These are phyloP conservation scores for Odontamblyopus rebecca DNA, from an alignment of 2,797 vertebrate genomes.

Conservation along the genomic window DNA sequence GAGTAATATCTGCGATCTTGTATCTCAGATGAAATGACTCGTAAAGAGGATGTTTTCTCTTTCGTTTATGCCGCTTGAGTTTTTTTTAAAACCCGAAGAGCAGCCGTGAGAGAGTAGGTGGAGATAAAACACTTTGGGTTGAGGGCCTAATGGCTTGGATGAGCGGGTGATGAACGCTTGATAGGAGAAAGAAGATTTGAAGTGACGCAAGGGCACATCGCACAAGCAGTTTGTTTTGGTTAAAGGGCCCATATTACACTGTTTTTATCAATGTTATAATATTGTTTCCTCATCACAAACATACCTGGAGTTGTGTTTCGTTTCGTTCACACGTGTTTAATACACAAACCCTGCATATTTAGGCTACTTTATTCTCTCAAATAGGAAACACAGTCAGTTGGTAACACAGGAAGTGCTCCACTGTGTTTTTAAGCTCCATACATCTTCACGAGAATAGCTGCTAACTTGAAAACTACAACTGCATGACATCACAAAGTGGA, in stretches of 20 bases:
- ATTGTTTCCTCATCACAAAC: too few species aligned
- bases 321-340: too few species aligned
- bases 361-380: too few species aligned
- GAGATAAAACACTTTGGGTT: slow-evolving; percentile 28
- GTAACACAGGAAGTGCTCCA: too few species aligned
- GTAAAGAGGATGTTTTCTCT: slow-evolving; percentile 36
- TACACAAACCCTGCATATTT: too few species aligned
- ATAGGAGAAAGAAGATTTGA: slow-evolving; percentile 28
- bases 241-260: not conserved
- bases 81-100: slow-evolving; percentile 21
- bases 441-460: too few species aligned
- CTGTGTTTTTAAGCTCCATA: too few species aligned
- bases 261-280: too few species aligned
- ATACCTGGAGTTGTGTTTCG: too few species aligned
- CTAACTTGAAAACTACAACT: too few species aligned
- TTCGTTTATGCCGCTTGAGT: not conserved
- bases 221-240: slow-evolving; percentile 49
- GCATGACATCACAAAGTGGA: too few species aligned
- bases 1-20: slow-evolving; percentile 30
- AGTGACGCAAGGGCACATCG: slow-evolving; percentile 44
- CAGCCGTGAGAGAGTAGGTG: slow-evolving; percentile 19
- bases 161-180: slow-evolving; percentile 66
- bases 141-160: slow-evolving; percentile 65
- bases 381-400: too few species aligned
- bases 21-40: slow-evolving; percentile 37